Evolutionary conservation across 2,797 vertebrate species (phyloP).

Genomic region (Dicrostonyx torquatus): DNA sequence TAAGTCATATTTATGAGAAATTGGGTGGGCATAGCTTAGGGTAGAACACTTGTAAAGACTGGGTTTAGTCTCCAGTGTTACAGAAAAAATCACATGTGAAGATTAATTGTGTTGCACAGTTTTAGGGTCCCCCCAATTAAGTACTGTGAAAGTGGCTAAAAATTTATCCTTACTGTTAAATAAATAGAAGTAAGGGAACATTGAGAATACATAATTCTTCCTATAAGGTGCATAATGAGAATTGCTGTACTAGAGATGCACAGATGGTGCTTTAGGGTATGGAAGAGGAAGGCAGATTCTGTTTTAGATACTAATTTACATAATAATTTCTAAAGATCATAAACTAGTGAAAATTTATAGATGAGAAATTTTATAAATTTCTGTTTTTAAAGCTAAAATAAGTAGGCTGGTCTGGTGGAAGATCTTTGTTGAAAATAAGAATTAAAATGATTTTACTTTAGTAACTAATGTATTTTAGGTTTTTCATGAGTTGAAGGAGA

Average conservation of each 20-base stretch:
- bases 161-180: neutral
- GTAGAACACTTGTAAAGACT: neutral
- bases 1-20: neutral
- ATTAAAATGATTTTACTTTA: neutral
- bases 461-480: neutral
- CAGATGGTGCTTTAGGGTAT: neutral
- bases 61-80: neutral
- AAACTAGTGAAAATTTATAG: neutral
- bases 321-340: constrained; percentile 27
- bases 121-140: neutral
- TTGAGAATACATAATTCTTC: constrained; percentile 8
- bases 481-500: neutral
- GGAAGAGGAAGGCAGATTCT: neutral
- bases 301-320: neutral
- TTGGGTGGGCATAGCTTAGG: neutral
- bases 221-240: neutral
- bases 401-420: neutral
- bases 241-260: neutral
- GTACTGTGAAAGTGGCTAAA: neutral
- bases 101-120: neutral
- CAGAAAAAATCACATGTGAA: neutral
- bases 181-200: neutral
- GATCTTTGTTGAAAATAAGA: neutral
- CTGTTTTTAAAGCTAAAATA: constrained; percentile 19
- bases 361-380: constrained; percentile 28